Evolutionary conservation across 1,140 invertebrate genomes (phyloP).

Genomic region (Magallana gigas): DNA sequence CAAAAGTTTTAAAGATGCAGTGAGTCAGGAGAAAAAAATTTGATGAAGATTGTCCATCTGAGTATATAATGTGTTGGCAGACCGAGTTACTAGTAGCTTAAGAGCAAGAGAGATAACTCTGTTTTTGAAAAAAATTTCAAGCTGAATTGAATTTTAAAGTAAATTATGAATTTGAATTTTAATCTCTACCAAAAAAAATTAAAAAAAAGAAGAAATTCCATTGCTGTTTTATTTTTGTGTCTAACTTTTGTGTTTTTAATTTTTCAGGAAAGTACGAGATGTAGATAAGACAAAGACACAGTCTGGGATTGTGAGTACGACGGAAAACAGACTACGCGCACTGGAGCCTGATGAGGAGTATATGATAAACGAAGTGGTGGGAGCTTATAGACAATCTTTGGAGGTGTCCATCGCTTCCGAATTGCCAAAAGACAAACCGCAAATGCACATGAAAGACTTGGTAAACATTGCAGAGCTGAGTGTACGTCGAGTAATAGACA

Average conservation of each 20-base stretch:
- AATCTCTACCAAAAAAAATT: no score
- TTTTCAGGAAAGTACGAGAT: conserved; percentile 73
- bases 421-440: conserved; percentile 70
- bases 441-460: conserved; percentile 73
- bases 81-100: no score
- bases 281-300: conserved; percentile 70
- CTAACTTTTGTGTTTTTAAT: conserved; percentile 46
- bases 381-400: conserved; percentile 76
- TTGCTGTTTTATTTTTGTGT: background rate
- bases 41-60: no score
- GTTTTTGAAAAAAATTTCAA: background rate
- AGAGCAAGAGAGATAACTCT: background rate
- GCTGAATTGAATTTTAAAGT: no score
- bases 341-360: conserved; percentile 73
- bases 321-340: conserved; percentile 66
- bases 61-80: background rate
- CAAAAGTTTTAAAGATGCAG: no score
- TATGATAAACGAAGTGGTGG: conserved; percentile 75
- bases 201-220: no score
- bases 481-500: conserved; percentile 79
- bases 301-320: conserved; percentile 72
- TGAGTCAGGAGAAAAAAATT: no score
- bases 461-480: conserved; percentile 79
- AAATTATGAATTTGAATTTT: no score
- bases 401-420: conserved; percentile 75